phyloP scores from a whole-genome alignment of 2,888 invertebrate species.

The Epistrophella euchroma region DNA sequence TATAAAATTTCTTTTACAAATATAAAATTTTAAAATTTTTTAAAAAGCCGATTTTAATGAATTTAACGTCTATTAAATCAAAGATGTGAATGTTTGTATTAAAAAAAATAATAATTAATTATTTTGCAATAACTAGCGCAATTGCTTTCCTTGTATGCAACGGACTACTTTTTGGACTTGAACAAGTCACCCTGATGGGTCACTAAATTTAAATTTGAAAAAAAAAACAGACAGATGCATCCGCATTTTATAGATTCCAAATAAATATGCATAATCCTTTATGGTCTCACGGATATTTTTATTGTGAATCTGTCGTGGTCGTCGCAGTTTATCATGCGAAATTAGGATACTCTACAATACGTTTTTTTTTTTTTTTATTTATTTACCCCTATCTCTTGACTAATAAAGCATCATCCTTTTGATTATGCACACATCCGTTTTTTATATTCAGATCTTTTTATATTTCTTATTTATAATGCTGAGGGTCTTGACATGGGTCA shows the following conservation, averaged over 20 bases:
- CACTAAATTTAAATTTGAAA: slow-evolving; percentile 1
- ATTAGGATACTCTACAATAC: slow-evolving; percentile 56
- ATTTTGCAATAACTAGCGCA: too few species aligned
- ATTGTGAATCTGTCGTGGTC: neutral
- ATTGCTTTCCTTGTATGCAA: too few species aligned
- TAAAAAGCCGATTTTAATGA: too few species aligned
- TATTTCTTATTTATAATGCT: slow-evolving; percentile 67
- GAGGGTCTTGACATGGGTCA: slow-evolving; percentile 76
- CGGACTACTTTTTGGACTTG: slow-evolving; percentile 4
- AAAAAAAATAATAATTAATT: too few species aligned
- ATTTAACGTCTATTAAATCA: too few species aligned
- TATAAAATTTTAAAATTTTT: too few species aligned
- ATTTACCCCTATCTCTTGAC: slow-evolving; percentile 69
- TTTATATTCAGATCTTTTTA: slow-evolving; percentile 75
- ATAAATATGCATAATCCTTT: slow-evolving; percentile 35
- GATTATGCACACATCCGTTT: slow-evolving; percentile 75
- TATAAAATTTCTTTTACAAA: too few species aligned
- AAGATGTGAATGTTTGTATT: too few species aligned
- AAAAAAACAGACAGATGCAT: slow-evolving; percentile 62
- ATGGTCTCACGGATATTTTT: slow-evolving; percentile 62
- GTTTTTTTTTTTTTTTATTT: neutral
- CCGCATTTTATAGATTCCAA: slow-evolving; percentile 19
- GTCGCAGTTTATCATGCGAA: slow-evolving; percentile 59
- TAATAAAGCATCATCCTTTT: slow-evolving; percentile 74
- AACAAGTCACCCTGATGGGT: neutral